Percentiles rank a stretch among this genome's conserved stretches.
phyloP scores from a whole-genome alignment of 1,140 invertebrate species.

The Cataglyphis hispanica region DNA sequence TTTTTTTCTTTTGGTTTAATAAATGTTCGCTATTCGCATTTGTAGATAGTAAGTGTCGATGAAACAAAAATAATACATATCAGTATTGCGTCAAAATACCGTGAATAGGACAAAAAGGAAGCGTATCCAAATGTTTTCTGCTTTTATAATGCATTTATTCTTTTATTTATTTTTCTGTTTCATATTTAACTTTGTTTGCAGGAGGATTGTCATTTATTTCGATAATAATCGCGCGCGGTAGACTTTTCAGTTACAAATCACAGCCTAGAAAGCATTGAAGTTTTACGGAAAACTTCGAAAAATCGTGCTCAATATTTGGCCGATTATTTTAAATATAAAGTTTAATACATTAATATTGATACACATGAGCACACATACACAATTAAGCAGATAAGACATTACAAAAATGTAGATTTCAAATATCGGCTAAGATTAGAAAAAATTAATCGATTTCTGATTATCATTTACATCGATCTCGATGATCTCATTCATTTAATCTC shows the following conservation, averaged over 20 bases:
- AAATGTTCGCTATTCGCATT: not conserved
- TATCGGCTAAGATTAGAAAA: not conserved
- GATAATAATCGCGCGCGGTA: slow-evolving; percentile 51
- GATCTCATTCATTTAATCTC: no score
- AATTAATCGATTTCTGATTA: not conserved
- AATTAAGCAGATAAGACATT: slow-evolving; percentile 8
- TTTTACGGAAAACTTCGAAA: slow-evolving; percentile 38
- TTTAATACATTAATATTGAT: slow-evolving; percentile 1
- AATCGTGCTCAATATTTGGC: slow-evolving; percentile 26
- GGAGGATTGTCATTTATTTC: slow-evolving; percentile 58
- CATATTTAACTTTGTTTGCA: slow-evolving; percentile 32
- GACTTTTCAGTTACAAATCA: slow-evolving; percentile 52
- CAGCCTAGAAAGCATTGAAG: slow-evolving; percentile 61
- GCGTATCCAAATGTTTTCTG: slow-evolving; percentile 10
- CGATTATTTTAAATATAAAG: slow-evolving; percentile 19
- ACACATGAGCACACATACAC: not conserved
- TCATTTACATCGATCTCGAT: no score
- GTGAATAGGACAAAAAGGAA: slow-evolving; percentile 32
- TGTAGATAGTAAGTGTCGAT: not conserved
- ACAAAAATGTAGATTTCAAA: not conserved
- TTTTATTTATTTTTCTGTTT: slow-evolving; percentile 15
- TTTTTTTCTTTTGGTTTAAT: not conserved
- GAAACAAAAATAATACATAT: slow-evolving; percentile 19
- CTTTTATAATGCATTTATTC: not conserved
- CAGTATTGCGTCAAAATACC: not conserved